Percentiles rank a stretch among this genome's conserved stretches.
These are phyloP conservation scores for Melanerpes formicivorus DNA, from an alignment of 2,113 vertebrate genomes.

Conservation along the genomic window DNA sequence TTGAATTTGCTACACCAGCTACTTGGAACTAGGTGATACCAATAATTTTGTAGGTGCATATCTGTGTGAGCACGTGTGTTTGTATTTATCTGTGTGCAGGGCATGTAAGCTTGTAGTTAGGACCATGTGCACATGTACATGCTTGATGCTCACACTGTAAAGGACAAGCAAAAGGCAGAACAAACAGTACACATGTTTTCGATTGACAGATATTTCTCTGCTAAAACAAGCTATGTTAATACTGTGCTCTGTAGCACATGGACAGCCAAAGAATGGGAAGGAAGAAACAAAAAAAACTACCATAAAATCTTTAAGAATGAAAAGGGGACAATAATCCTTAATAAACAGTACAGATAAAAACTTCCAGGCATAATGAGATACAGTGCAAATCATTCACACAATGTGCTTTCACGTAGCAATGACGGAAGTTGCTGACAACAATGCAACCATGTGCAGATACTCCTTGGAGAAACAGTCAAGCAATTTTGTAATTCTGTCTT, in stretches of 20 bases:
- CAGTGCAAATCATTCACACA: slow-evolving; percentile 62
- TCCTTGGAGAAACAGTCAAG: slow-evolving; percentile 45
- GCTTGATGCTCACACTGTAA: not conserved
- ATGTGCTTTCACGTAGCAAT: slow-evolving; percentile 34
- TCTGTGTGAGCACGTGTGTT: not conserved
- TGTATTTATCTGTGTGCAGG: not conserved
- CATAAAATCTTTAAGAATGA: not conserved
- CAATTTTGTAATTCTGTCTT: slow-evolving; percentile 44
- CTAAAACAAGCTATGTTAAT: slow-evolving; percentile 14
- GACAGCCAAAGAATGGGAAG: not conserved
- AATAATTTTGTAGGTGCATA: slow-evolving; percentile 19
- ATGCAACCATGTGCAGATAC: slow-evolving; percentile 27
- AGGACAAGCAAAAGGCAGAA: slow-evolving; percentile 42
- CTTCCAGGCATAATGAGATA: slow-evolving; percentile 67
- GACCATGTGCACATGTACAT: not conserved
- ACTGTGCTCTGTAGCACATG: not conserved
- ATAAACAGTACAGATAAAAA: slow-evolving; percentile 47
- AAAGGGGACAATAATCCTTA: slow-evolving; percentile 30
- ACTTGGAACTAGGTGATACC: slow-evolving; percentile 37
- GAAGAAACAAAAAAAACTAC: not conserved
- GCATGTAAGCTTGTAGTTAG: not conserved
- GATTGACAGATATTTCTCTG: slow-evolving; percentile 16
- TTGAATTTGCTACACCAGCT: slow-evolving; percentile 65
- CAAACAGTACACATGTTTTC: slow-evolving; percentile 3
- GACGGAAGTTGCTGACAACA: slow-evolving; percentile 62